phyloP scores from a whole-genome alignment of 2,113 vertebrate species.

The Candoia aspera region DNA sequence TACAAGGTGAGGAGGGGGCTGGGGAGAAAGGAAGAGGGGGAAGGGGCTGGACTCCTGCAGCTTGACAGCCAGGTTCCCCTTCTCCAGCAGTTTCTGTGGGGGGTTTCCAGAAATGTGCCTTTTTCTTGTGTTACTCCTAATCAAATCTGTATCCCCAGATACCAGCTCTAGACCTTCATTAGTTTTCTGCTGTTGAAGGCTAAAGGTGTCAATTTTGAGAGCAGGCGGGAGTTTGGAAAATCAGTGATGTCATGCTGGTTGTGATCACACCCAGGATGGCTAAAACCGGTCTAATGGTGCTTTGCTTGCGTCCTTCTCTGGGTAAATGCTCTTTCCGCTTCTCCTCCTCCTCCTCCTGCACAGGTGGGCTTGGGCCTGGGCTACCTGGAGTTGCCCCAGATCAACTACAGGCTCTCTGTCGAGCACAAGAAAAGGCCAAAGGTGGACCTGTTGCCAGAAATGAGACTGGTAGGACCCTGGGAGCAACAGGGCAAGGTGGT shows the following conservation, averaged over 20 bases:
- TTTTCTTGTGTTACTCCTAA: background rate
- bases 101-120: background rate
- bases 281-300: background rate
- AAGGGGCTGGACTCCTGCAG: background rate
- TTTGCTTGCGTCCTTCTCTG: no score
- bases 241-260: background rate
- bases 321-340: background rate
- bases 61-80: background rate
- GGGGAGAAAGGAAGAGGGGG: background rate
- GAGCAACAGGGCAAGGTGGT: no score
- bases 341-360: background rate
- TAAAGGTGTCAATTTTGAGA: background rate
- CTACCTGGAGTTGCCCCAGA: slow-evolving; percentile 96
- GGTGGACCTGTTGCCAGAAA: slow-evolving; percentile 88
- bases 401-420: slow-evolving; percentile 96
- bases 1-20: slow-evolving; percentile 83
- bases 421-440: slow-evolving; percentile 92
- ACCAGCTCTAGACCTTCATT: background rate
- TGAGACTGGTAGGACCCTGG: slow-evolving; percentile 82
- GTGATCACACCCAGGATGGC: background rate
- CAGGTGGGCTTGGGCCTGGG: slow-evolving; percentile 95
- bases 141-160: background rate
- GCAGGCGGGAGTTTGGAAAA: background rate
- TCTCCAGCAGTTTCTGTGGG: background rate
- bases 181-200: background rate